Conservation (phyloP, 2,888 invertebrate species). For the Syrista parreyssii region DNA sequence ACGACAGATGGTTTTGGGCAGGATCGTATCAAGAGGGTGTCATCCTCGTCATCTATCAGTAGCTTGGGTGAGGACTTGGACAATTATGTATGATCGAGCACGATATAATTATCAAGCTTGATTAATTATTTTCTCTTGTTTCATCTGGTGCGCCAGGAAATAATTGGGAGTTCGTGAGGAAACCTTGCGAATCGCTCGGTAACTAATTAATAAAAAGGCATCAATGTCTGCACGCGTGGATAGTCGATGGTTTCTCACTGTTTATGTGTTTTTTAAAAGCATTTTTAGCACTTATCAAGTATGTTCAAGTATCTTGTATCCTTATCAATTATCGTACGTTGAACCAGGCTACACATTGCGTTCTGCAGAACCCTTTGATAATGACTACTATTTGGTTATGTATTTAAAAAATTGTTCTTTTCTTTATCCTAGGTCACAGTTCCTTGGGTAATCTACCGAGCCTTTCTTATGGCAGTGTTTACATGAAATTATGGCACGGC, state of each 20-base stretch:
- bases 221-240: constrained; percentile 37
- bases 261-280: constrained; percentile 9
- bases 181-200: constrained; percentile 65
- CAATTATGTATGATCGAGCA: neutral
- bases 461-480: constrained; percentile 79
- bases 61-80: constrained; percentile 66
- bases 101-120: neutral
- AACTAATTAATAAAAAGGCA: constrained; percentile 42
- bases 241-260: constrained; percentile 23
- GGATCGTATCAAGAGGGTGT: constrained; percentile 73
- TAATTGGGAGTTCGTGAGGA: constrained; percentile 67
- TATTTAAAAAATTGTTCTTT: constrained; percentile 4
- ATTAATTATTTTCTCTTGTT: constrained; percentile 36
- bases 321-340: neutral
- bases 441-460: constrained; percentile 68
- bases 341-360: neutral
- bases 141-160: constrained; percentile 56
- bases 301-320: neutral
- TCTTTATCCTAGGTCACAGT: constrained; percentile 51
- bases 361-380: neutral
- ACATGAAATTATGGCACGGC: constrained; percentile 90
- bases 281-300: neutral
- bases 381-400: neutral
- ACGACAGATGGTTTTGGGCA: constrained; percentile 61
- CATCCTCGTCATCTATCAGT: constrained; percentile 78